phyloP scores from a whole-genome alignment of 2,797 vertebrate genomes.

The Lepilemur septentrionalis region DNA sequence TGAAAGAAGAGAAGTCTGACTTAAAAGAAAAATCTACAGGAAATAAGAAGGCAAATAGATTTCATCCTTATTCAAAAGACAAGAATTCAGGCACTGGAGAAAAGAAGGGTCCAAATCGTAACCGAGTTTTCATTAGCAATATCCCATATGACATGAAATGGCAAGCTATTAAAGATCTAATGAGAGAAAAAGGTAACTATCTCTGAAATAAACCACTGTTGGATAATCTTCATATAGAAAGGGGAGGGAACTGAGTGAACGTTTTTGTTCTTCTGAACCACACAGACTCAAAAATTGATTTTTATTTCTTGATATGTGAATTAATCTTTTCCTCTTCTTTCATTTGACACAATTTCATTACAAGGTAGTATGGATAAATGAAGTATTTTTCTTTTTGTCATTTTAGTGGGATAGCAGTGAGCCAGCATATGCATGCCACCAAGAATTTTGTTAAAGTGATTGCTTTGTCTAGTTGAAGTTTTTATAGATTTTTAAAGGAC shows the following conservation, averaged over 20 bases:
- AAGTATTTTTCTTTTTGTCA: slow-evolving; percentile 81
- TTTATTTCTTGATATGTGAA: slow-evolving; percentile 78
- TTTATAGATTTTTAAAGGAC: slow-evolving; percentile 82
- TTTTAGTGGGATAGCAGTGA: slow-evolving; percentile 82
- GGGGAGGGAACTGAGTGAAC: slow-evolving; percentile 45
- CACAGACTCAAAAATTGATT: slow-evolving; percentile 79
- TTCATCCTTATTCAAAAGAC: slow-evolving; percentile 96
- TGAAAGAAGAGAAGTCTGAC: slow-evolving; percentile 90
- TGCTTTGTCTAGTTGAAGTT: slow-evolving; percentile 86
- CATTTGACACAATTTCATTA: slow-evolving; percentile 83
- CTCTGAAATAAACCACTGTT: slow-evolving; percentile 57
- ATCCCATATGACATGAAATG: slow-evolving; percentile 99
- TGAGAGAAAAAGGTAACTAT: slow-evolving; percentile 99
- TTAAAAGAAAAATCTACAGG: slow-evolving; percentile 93
- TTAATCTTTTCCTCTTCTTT: slow-evolving; percentile 83
- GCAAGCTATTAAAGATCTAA: slow-evolving; percentile 99
- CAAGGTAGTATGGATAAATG: slow-evolving; percentile 82
- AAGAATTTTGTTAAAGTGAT: slow-evolving; percentile 84
- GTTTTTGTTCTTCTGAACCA: slow-evolving; percentile 79
- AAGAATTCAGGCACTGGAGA: slow-evolving; percentile 90
- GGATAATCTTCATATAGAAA: slow-evolving; percentile 58
- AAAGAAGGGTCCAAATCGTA: slow-evolving; percentile 93
- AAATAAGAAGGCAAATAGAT: slow-evolving; percentile 91
- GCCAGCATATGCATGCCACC: slow-evolving; percentile 84
- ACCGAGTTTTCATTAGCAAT: slow-evolving; percentile 99